A percentile compares a stretch with the other conserved stretches of the same genome.
phyloP scores from a whole-genome alignment of 2,888 invertebrate species.

The Odontocolon sp. region DNA sequence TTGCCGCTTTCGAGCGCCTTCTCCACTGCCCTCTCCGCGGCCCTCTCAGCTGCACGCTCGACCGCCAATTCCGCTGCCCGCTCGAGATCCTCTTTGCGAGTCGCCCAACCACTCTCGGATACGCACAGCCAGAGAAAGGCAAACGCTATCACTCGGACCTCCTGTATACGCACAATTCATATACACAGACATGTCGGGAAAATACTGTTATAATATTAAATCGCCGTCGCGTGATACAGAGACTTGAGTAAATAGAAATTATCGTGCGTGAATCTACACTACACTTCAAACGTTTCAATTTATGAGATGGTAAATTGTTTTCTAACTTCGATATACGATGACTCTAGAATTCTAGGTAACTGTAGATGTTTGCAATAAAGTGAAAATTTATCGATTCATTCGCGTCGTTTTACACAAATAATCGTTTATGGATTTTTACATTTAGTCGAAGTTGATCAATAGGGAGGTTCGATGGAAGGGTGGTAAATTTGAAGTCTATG shows the following conservation, averaged over 20 bases:
- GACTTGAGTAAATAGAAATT: constrained; percentile 22
- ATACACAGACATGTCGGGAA: constrained; percentile 16
- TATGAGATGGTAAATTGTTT: background rate
- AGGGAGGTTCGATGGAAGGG: background rate
- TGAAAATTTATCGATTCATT: no score
- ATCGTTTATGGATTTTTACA: no score
- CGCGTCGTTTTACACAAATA: no score
- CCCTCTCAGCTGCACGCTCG: constrained; percentile 76
- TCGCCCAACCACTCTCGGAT: constrained; percentile 53
- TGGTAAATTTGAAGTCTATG: background rate
- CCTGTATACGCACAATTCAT: constrained; percentile 45
- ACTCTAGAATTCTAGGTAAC: background rate
- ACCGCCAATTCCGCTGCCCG: constrained; percentile 77
- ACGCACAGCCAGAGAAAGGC: constrained; percentile 63
- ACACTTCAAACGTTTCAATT: background rate
- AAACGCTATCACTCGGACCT: constrained; percentile 55
- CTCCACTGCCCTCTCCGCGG: constrained; percentile 77
- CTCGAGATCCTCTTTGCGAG: constrained; percentile 70
- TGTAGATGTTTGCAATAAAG: no score
- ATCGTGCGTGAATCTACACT: background rate
- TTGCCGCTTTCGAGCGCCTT: constrained; percentile 76
- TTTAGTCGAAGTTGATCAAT: background rate
- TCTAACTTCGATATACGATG: background rate
- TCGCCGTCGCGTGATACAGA: background rate
- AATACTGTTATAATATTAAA: constrained; percentile 3